These are phyloP conservation scores for Coelopa pilipes DNA, from an alignment of 2,888 invertebrate species.

Conservation along the genomic window DNA sequence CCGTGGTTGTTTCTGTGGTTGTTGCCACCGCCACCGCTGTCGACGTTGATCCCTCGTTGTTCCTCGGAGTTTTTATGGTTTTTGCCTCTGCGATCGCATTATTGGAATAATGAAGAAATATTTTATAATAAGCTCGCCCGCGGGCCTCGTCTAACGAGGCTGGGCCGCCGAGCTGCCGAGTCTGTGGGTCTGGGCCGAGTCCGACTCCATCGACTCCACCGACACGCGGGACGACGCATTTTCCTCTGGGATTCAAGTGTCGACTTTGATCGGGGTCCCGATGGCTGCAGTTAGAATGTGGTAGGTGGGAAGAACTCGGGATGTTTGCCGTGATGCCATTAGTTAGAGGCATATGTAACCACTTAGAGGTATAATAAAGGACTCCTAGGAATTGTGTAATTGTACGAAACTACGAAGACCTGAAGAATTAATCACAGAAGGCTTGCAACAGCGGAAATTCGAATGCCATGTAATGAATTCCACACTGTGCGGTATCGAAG, in stretches of 20 bases:
- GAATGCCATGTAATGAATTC: too few relatives aligned
- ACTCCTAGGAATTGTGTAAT: too few relatives aligned
- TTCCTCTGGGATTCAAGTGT: not conserved
- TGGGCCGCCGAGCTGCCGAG: conserved; percentile 10
- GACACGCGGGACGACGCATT: not conserved
- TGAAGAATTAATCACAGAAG: too few relatives aligned
- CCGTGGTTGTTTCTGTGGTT: not conserved
- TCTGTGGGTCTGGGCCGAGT: not conserved
- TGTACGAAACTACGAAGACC: too few relatives aligned
- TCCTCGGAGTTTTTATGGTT: conserved; percentile 1
- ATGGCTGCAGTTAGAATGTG: too few relatives aligned
- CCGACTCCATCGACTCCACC: not conserved
- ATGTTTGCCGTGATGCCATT: too few relatives aligned
- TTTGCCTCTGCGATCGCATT: conserved; percentile 25
- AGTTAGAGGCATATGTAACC: too few relatives aligned
- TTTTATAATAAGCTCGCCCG: conserved; percentile 42
- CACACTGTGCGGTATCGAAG: too few relatives aligned
- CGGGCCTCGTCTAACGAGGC: conserved; percentile 18
- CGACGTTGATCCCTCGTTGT: not conserved
- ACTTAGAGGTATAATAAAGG: too few relatives aligned
- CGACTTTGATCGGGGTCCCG: too few relatives aligned
- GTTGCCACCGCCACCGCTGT: not conserved
- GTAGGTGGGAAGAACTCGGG: too few relatives aligned
- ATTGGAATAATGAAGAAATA: conserved; percentile 49
- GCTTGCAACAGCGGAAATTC: too few relatives aligned